Conservation (phyloP, 2,113 vertebrate species). For the Emydocephalus ijimae region DNA sequence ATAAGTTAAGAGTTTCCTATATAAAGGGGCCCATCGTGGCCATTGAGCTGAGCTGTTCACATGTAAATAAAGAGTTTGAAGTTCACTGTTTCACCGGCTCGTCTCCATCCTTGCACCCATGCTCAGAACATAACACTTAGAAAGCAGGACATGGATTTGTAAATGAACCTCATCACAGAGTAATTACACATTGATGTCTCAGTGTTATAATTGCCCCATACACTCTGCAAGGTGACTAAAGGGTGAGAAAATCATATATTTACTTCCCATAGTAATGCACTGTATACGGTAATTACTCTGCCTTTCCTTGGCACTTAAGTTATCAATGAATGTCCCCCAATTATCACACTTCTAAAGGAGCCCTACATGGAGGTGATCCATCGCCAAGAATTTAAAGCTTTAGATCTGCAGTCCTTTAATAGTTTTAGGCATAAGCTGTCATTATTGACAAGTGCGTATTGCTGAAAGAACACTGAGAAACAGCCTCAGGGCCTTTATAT, state of each 20-base stretch:
- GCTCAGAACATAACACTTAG: too few relatives aligned
- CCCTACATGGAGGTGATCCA: conserved; percentile 46
- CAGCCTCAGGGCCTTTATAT: not conserved
- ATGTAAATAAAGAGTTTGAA: too few relatives aligned
- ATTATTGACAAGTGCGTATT: conserved; percentile 32
- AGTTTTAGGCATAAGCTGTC: conserved; percentile 37
- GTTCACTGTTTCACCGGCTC: too few relatives aligned
- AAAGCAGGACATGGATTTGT: conserved; percentile 61
- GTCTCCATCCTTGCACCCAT: too few relatives aligned
- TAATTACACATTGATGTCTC: conserved; percentile 68
- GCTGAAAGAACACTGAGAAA: not conserved
- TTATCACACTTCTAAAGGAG: conserved; percentile 69
- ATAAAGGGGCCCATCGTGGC: too few relatives aligned
- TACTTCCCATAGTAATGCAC: conserved; percentile 69
- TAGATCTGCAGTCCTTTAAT: conserved; percentile 43
- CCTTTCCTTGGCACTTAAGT: conserved; percentile 69
- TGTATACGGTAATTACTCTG: conserved; percentile 71
- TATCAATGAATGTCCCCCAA: conserved; percentile 65
- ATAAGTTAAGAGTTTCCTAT: too few relatives aligned
- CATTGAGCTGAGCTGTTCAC: too few relatives aligned
- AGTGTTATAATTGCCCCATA: conserved; percentile 61
- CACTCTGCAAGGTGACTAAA: conserved; percentile 67
- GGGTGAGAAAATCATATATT: conserved; percentile 69
- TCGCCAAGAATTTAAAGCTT: conserved; percentile 60
- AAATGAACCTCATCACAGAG: conserved; percentile 66